phyloP scores from a whole-genome alignment of 2,888 invertebrate genomes.

The Masnerella sp. region DNA sequence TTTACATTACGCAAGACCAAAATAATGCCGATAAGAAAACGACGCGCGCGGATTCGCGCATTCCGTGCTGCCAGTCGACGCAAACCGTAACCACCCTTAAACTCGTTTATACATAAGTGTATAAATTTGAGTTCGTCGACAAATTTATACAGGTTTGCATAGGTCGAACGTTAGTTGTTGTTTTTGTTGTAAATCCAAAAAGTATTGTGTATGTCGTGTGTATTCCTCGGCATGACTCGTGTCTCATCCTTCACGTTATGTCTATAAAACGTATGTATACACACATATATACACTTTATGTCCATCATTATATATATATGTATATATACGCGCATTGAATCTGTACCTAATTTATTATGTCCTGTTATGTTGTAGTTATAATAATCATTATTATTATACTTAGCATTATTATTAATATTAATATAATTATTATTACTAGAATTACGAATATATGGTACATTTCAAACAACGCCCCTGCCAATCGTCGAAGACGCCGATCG shows the following conservation, averaged over 20 bases:
- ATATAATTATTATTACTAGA: constrained; percentile 71
- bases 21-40: constrained; percentile 13
- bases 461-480: constrained; percentile 76
- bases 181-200: constrained; percentile 24
- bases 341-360: constrained; percentile 75
- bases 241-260: constrained; percentile 43
- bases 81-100: constrained; percentile 32
- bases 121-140: constrained; percentile 60
- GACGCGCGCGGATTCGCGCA: too few species aligned
- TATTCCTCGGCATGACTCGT: constrained; percentile 45
- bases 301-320: constrained; percentile 64
- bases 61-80: constrained; percentile 20
- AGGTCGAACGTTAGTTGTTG: constrained; percentile 21
- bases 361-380: constrained; percentile 72
- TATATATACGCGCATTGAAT: constrained; percentile 62
- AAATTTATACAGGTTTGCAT: constrained; percentile 58
- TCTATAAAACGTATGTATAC: constrained; percentile 52
- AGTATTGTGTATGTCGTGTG: constrained; percentile 33
- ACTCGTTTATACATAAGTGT: constrained; percentile 47
- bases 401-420: constrained; percentile 68
- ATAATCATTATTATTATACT: constrained; percentile 61
- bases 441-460: constrained; percentile 78
- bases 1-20: constrained; percentile 37
- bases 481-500: constrained; percentile 72
- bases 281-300: constrained; percentile 64